Evolutionary conservation across 2,888 invertebrate genomes (phyloP).

Genomic region (Horisme vitalbata): DNA sequence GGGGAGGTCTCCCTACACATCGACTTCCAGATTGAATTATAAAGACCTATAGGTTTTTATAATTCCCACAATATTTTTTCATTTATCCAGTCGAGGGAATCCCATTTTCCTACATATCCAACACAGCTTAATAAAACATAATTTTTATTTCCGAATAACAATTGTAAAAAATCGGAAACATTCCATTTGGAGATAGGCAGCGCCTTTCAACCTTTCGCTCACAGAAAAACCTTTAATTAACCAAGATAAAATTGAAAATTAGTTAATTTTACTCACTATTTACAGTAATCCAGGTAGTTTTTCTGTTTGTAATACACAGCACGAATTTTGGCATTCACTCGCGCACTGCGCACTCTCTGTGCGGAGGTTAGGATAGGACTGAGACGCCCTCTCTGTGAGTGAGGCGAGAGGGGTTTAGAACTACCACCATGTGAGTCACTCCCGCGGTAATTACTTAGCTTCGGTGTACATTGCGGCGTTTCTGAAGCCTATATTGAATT

Average conservation of each 20-base stretch:
- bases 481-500: too few relatives aligned
- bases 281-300: slow-evolving; percentile 62
- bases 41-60: too few relatives aligned
- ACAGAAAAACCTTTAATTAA: slow-evolving; percentile 30
- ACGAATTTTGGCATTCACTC: slow-evolving; percentile 59
- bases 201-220: slow-evolving; percentile 43
- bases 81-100: too few relatives aligned
- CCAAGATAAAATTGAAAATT: too few relatives aligned
- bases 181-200: too few relatives aligned
- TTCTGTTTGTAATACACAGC: slow-evolving; percentile 62
- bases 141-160: too few relatives aligned
- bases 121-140: too few relatives aligned
- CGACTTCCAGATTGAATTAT: too few relatives aligned
- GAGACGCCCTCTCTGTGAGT: slow-evolving; percentile 57
- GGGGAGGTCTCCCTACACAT: too few relatives aligned
- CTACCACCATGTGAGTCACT: slow-evolving; percentile 41
- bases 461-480: slow-evolving; percentile 49
- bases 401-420: slow-evolving; percentile 61
- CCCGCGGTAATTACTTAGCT: slow-evolving; percentile 52
- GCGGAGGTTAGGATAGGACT: slow-evolving; percentile 65
- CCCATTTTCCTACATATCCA: too few relatives aligned
- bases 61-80: too few relatives aligned
- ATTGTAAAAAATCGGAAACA: too few relatives aligned
- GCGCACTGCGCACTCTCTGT: slow-evolving; percentile 45
- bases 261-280: slow-evolving; percentile 59